phyloP scores from a whole-genome alignment of 2,888 invertebrate species.

The Idaea dimidiata region DNA sequence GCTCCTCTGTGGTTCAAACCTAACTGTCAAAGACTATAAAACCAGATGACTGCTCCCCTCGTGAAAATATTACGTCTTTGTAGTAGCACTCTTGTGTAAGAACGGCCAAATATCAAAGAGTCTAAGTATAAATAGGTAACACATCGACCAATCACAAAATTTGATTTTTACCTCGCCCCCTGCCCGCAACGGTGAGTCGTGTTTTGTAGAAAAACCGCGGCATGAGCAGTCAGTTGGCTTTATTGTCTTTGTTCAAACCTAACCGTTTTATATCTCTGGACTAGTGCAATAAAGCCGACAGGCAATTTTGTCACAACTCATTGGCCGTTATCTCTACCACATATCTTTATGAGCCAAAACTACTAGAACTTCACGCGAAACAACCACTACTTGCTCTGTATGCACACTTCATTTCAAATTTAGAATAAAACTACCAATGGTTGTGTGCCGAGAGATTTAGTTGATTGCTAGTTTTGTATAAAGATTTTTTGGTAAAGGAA shows the following conservation, averaged over 20 bases:
- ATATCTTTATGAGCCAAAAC: conserved; percentile 6
- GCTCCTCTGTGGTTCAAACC: neutral
- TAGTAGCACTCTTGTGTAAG: too few relatives aligned
- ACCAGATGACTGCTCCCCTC: too few relatives aligned
- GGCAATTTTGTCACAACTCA: conserved; percentile 31
- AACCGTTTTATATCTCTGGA: conserved; percentile 21
- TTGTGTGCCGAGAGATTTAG: neutral
- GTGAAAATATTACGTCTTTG: too few relatives aligned
- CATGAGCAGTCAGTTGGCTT: too few relatives aligned
- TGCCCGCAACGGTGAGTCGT: too few relatives aligned
- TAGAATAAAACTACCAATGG: neutral
- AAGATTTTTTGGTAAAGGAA: neutral
- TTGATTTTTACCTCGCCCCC: too few relatives aligned
- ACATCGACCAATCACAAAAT: too few relatives aligned
- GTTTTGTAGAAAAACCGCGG: too few relatives aligned
- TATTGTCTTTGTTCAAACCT: conserved; percentile 4
- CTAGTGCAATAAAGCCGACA: conserved; percentile 26
- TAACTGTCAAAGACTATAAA: too few relatives aligned
- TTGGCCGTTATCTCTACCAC: conserved; percentile 31
- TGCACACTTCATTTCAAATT: neutral
- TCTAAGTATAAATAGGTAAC: too few relatives aligned
- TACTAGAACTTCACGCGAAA: neutral
- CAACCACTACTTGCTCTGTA: neutral
- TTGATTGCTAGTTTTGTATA: neutral
- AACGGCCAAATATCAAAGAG: too few relatives aligned